These are phyloP conservation scores for Chrysopilus asiliformis DNA, from an alignment of 2,888 invertebrate species.

Conservation along the genomic window DNA sequence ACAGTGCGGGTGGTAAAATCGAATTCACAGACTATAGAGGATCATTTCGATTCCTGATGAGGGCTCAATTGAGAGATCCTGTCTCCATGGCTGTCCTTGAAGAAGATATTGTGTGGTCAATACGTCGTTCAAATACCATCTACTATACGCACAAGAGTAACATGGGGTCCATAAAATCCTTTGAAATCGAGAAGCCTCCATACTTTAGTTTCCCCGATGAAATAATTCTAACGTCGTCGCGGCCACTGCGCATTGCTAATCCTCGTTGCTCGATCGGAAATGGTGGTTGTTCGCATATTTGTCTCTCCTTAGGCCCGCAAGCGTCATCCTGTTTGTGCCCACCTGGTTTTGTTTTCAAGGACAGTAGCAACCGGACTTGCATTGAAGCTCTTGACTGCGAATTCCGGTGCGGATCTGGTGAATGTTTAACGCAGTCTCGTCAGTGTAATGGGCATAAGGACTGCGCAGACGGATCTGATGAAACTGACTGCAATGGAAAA, in stretches of 20 bases:
- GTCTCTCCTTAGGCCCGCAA: conserved; percentile 40
- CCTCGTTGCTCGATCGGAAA: conserved; percentile 48
- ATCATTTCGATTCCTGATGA: conserved; percentile 37
- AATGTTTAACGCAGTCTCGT: conserved; percentile 41
- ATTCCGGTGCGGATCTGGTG: conserved; percentile 39
- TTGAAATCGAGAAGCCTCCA: conserved; percentile 25
- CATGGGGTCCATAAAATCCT: conserved; percentile 26
- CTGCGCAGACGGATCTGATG: conserved; percentile 45
- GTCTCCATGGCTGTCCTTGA: conserved; percentile 46
- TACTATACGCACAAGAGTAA: conserved; percentile 46
- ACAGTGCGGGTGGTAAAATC: conserved; percentile 50
- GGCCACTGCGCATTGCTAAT: conserved; percentile 14
- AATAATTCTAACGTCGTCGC: conserved; percentile 5
- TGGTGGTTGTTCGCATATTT: conserved; percentile 61
- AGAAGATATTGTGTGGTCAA: conserved; percentile 58
- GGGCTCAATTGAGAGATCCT: conserved; percentile 38
- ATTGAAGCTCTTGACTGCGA: conserved; percentile 39
- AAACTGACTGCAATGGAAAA: conserved; percentile 35
- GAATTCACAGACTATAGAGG: conserved; percentile 50
- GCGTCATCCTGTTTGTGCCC: conserved; percentile 49
- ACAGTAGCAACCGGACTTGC: conserved; percentile 42
- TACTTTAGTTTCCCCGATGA: conserved; percentile 19
- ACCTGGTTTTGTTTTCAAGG: conserved; percentile 42
- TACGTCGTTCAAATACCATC: conserved; percentile 40
- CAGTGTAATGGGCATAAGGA: conserved; percentile 44